Evolutionary conservation across 2,888 invertebrate genomes (phyloP), one percentile per base, ranked within the genome.

Genomic region (Enchytraeus crypticus): DNA sequence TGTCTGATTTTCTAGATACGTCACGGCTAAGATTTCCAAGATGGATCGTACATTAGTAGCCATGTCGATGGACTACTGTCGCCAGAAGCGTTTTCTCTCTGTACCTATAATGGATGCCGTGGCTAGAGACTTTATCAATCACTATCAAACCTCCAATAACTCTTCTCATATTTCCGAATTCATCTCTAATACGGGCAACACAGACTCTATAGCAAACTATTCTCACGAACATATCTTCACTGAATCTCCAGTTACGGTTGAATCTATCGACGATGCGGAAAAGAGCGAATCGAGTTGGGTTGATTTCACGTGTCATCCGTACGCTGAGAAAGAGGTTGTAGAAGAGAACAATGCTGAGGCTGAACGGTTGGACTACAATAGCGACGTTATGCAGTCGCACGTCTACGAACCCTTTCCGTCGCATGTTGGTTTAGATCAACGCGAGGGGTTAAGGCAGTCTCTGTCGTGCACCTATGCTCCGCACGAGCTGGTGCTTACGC

Each of bases 1-100:
- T n/a, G n/a, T n/a, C n/a, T n/a, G n/a, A n/a, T n/a, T n/a, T n/a
- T 23, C 49, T 23, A 47, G 49, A 21, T 61, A 61, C 51, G 57
- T 57, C 38, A 30, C 5, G 11, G 49, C 57, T 5, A 61, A 57
- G 51, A 21, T 51, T 14, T 23, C 32, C 1, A 47, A 5, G 11
- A 49, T 56, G 27, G 68, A 72, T 53, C 80, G 84, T 60, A 79
- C 82, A n/a, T 75, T 87, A n/a, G 77, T 87, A 46, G 81, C 84
- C 0, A 80, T 83, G 4, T 81, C 86, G 49, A 81, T 85, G 72
- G 84, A 85, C 69, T 86, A 85, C 71, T 86, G 85, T 70, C 79
- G 82, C 71, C 81, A 82, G 60, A 83, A 85, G 70, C 82, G 84
- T 59, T 77, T 85, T 57, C 78, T 84, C 56, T 86, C 85, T 69